A percentile compares a stretch with the other conserved stretches of the same genome.
These are phyloP conservation scores for Sycobia sp. DNA, from an alignment of 1,140 invertebrate species.

Conservation along the genomic window DNA sequence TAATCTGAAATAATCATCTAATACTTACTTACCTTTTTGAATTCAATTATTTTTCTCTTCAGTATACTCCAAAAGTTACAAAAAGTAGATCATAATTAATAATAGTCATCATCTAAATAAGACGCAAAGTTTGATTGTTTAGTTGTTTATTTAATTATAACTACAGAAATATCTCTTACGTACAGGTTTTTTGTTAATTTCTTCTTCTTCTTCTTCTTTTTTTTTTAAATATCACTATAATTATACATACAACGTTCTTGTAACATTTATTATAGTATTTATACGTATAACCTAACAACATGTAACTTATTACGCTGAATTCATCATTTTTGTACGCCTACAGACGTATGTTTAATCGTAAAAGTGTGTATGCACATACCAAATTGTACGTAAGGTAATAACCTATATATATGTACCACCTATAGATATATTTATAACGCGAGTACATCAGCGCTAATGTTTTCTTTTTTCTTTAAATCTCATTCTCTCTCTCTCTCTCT, in stretches of 20 bases:
- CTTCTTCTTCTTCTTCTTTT: too few species aligned
- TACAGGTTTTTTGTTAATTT: slow-evolving; percentile 41
- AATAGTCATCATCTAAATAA: too few species aligned
- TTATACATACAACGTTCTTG: slow-evolving; percentile 55
- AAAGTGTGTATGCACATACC: slow-evolving; percentile 22
- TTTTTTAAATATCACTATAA: slow-evolving; percentile 33
- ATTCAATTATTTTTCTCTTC: too few species aligned
- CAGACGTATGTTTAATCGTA: slow-evolving; percentile 28
- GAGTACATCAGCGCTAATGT: background rate
- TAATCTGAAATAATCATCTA: too few species aligned
- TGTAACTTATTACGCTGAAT: slow-evolving; percentile 54
- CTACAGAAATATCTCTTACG: slow-evolving; percentile 48
- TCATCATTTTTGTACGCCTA: slow-evolving; percentile 24
- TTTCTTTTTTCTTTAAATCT: background rate
- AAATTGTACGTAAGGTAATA: slow-evolving; percentile 25
- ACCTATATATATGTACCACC: slow-evolving; percentile 25
- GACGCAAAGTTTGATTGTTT: slow-evolving; percentile 31
- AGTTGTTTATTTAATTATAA: slow-evolving; percentile 45
- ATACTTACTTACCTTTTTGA: too few species aligned
- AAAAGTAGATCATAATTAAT: too few species aligned
- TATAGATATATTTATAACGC: slow-evolving; percentile 28
- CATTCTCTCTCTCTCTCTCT: too few species aligned
- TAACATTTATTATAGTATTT: slow-evolving; percentile 60
- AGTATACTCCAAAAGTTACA: too few species aligned
- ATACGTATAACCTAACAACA: slow-evolving; percentile 57